A percentile compares a stretch with the other conserved stretches of the same genome.
These are phyloP conservation scores for Napeogenes inachia DNA, from an alignment of 2,888 invertebrate genomes.

Conservation along the genomic window DNA sequence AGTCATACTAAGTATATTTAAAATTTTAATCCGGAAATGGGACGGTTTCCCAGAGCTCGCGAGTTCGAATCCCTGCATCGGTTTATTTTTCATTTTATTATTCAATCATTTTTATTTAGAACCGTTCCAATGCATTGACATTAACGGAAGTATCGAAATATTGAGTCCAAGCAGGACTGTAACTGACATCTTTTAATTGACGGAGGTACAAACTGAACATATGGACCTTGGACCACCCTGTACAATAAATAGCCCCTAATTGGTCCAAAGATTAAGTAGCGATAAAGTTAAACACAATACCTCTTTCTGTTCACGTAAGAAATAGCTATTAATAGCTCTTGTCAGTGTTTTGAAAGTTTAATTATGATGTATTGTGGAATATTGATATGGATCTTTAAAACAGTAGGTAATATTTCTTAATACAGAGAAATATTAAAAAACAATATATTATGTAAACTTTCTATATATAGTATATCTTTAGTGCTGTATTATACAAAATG, in stretches of 20 bases:
- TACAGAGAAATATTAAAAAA: not conserved
- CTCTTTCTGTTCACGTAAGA: slow-evolving; percentile 44
- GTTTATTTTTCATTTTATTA: too few relatives aligned
- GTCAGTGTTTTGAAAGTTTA: slow-evolving; percentile 3
- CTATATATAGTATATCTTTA: too few relatives aligned
- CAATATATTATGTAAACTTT: not conserved
- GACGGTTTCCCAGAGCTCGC: too few relatives aligned
- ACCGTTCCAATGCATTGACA: slow-evolving; percentile 31
- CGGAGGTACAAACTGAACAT: slow-evolving; percentile 54
- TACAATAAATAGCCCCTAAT: slow-evolving; percentile 66
- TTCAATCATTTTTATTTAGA: too few relatives aligned
- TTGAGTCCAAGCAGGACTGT: slow-evolving; percentile 44
- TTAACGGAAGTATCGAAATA: slow-evolving; percentile 32
- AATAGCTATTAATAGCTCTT: slow-evolving; percentile 5
- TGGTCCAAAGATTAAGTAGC: slow-evolving; percentile 57
- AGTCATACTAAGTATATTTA: too few relatives aligned
- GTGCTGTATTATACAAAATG: too few relatives aligned
- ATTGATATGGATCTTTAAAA: slow-evolving; percentile 2
- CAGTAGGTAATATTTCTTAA: not conserved
- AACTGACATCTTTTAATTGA: slow-evolving; percentile 67
- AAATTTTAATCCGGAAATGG: too few relatives aligned
- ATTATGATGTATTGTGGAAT: slow-evolving; percentile 9
- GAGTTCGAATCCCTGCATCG: too few relatives aligned
- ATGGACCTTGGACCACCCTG: slow-evolving; percentile 57
- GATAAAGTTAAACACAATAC: slow-evolving; percentile 55